phyloP scores from a whole-genome alignment of 1,140 invertebrate genomes.

The Bombus sibiricus region DNA sequence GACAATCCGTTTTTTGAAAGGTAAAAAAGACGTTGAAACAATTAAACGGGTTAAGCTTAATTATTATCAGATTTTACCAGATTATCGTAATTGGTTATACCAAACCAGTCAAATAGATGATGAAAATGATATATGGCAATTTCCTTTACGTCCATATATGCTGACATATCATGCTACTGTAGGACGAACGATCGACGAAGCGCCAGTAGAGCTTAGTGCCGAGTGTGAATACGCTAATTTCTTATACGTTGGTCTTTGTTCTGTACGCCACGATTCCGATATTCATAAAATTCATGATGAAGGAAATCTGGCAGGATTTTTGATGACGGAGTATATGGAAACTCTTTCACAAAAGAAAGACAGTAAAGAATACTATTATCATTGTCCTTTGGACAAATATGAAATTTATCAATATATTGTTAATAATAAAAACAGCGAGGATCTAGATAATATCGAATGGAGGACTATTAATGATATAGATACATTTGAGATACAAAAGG shows the following conservation, averaged over 20 bases:
- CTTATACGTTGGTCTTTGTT: conserved; percentile 19
- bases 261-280: neutral
- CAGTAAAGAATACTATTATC: neutral
- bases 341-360: neutral
- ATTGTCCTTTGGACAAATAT: rapidly evolving
- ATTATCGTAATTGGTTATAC: conserved; percentile 1
- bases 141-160: conserved; percentile 7
- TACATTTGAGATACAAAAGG: neutral
- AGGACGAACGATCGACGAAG: neutral
- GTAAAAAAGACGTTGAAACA: rapidly evolving
- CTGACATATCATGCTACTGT: conserved; percentile 15
- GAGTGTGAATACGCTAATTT: neutral
- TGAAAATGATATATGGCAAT: neutral
- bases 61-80: conserved; percentile 27
- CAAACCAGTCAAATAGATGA: rapidly evolving
- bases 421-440: neutral
- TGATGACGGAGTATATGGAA: conserved; percentile 10
- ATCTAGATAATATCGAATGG: neutral
- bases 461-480: rapidly evolving
- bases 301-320: neutral
- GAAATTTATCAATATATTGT: neutral
- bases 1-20: neutral
- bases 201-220: neutral
- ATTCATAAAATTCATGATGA: conserved; percentile 17
- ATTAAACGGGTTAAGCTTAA: neutral